Percentiles rank a stretch among this genome's conserved stretches.
Conservation (phyloP, 2,797 vertebrate species). For the Xenopus petersii region DNA sequence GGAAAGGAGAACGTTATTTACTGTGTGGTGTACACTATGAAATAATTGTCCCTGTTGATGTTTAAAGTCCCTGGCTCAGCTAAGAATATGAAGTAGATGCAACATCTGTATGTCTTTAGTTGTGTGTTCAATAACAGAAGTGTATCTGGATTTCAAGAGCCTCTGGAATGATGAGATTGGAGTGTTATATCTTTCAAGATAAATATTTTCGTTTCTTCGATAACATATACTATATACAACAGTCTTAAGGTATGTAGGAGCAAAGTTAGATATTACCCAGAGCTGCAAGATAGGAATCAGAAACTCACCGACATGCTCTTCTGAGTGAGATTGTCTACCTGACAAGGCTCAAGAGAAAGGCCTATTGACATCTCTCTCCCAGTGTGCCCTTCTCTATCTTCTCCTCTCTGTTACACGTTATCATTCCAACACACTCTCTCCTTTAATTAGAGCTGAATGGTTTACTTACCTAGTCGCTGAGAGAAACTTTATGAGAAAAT, state of each 20-base stretch:
- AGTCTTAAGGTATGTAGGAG: too few relatives aligned
- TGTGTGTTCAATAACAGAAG: constrained; percentile 13
- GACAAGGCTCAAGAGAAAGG: too few relatives aligned
- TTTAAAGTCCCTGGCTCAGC: constrained; percentile 15
- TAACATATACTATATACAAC: too few relatives aligned
- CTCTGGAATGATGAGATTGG: constrained; percentile 27
- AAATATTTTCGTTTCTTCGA: constrained; percentile 7
- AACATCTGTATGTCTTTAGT: constrained; percentile 39
- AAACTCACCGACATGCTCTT: too few relatives aligned
- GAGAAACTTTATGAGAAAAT: constrained; percentile 8
- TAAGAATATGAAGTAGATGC: constrained; percentile 23
- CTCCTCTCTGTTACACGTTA: too few relatives aligned
- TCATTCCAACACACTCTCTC: too few relatives aligned
- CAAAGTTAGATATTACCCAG: too few relatives aligned
- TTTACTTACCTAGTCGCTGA: neutral
- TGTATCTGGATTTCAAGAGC: constrained; percentile 7
- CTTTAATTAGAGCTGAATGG: too few relatives aligned
- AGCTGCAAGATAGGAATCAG: too few relatives aligned
- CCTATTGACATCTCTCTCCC: too few relatives aligned
- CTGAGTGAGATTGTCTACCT: too few relatives aligned
- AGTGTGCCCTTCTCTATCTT: too few relatives aligned
- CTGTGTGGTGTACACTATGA: constrained; percentile 16
- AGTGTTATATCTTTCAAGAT: constrained; percentile 7
- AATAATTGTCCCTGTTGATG: constrained; percentile 27
- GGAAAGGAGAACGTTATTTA: constrained; percentile 3